Percentiles rank a stretch among this genome's conserved stretches.
Evolutionary conservation across 2,797 vertebrate species (phyloP).

Genomic region (Geotrypetes seraphini): DNA sequence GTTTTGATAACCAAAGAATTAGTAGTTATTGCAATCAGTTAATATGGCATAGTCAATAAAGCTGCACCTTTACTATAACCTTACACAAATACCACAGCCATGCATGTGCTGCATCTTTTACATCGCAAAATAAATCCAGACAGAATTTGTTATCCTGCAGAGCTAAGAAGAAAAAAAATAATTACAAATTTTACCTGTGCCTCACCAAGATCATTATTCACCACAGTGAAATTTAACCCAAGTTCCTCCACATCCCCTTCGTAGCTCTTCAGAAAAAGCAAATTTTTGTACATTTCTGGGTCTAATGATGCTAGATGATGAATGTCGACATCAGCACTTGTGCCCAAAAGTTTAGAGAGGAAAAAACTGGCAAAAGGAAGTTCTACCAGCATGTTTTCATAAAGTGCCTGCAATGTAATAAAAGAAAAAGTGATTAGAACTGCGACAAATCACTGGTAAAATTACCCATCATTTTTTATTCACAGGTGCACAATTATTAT

Average conservation of each 20-base stretch:
- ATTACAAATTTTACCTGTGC: conserved; percentile 67
- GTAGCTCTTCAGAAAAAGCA: conserved; percentile 96
- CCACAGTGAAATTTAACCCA: conserved; percentile 92
- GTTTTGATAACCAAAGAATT: too few relatives aligned
- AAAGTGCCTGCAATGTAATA: conserved; percentile 86
- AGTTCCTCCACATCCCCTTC: conserved; percentile 93
- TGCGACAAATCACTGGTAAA: background rate
- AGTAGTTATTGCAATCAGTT: background rate
- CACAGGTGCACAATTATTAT: too few relatives aligned
- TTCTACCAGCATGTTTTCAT: conserved; percentile 97
- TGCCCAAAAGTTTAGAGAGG: conserved; percentile 89
- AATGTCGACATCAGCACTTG: conserved; percentile 94
- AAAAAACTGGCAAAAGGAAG: conserved; percentile 96
- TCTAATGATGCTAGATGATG: conserved; percentile 93
- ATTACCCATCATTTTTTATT: too few relatives aligned
- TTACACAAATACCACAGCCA: conserved; percentile 11
- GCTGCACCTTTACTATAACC: conserved; percentile 18
- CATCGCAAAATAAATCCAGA: conserved; percentile 28
- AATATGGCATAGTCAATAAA: conserved; percentile 36
- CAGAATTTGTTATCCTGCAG: conserved; percentile 42
- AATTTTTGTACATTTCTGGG: conserved; percentile 91
- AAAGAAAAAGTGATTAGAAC: conserved; percentile 6
- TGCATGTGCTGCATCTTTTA: conserved; percentile 45
- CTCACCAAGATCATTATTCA: conserved; percentile 95
- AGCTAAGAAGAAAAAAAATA: background rate